phyloP scores from a whole-genome alignment of 2,888 invertebrate genomes.

The Ochropacha duplaris region DNA sequence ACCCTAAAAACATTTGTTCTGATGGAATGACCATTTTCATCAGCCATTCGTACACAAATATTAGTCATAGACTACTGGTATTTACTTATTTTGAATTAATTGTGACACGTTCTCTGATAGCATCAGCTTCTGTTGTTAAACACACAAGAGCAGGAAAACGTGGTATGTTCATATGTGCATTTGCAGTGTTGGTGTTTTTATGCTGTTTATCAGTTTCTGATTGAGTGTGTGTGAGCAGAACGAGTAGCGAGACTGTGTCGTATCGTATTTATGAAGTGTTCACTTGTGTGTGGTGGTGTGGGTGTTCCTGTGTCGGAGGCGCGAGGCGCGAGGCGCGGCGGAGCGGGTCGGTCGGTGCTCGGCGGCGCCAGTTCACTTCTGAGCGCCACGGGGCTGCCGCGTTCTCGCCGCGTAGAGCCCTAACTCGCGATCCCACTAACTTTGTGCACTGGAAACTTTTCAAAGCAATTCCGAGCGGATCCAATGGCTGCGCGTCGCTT shows the following conservation, averaged over 20 bases:
- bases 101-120: slow-evolving; percentile 16
- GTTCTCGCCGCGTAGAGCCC: slow-evolving; percentile 63
- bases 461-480: slow-evolving; percentile 61
- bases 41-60: slow-evolving; percentile 11
- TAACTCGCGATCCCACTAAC: slow-evolving; percentile 72
- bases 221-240: slow-evolving; percentile 45
- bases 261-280: slow-evolving; percentile 39
- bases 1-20: neutral
- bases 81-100: slow-evolving; percentile 7
- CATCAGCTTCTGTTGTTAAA: slow-evolving; percentile 21
- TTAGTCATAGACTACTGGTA: slow-evolving; percentile 23
- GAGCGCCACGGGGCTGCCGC: slow-evolving; percentile 73
- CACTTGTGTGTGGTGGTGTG: slow-evolving; percentile 54
- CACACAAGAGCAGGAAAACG: slow-evolving; percentile 43
- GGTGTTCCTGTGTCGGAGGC: slow-evolving; percentile 59
- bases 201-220: slow-evolving; percentile 73
- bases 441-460: slow-evolving; percentile 82
- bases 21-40: slow-evolving; percentile 13
- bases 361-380: slow-evolving; percentile 71
- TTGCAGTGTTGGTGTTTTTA: slow-evolving; percentile 72
- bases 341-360: slow-evolving; percentile 39
- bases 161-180: slow-evolving; percentile 59
- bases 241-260: slow-evolving; percentile 30
- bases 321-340: slow-evolving; percentile 58
- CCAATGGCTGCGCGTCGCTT: slow-evolving; percentile 49